phyloP scores from a whole-genome alignment of 2,113 vertebrate genomes.

The Thomomys bottae region DNA sequence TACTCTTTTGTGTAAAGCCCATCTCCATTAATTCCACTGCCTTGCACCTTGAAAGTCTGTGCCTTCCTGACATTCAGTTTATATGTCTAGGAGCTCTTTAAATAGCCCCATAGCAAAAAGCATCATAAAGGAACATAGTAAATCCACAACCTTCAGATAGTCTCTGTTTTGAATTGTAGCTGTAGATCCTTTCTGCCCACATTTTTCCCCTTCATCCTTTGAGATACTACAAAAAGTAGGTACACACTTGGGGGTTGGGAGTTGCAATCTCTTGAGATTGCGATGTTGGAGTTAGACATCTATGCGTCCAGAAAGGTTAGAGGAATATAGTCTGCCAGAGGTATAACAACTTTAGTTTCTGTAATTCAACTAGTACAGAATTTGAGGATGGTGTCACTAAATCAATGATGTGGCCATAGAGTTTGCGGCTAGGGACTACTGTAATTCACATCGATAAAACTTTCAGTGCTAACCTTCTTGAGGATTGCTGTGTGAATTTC shows the following conservation, averaged over 20 bases:
- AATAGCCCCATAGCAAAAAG: slow-evolving; percentile 49
- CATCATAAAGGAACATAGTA: slow-evolving; percentile 60
- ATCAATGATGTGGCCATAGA: slow-evolving; percentile 20
- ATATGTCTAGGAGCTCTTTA: slow-evolving; percentile 58
- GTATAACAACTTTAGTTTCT: slow-evolving; percentile 26
- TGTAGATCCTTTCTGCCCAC: slow-evolving; percentile 16
- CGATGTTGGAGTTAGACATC: slow-evolving; percentile 41
- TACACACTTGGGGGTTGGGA: neutral
- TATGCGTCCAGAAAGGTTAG: slow-evolving; percentile 57
- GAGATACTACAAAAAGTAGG: slow-evolving; percentile 13
- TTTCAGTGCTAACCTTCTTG: neutral
- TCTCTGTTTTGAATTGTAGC: slow-evolving; percentile 62
- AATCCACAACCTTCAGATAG: slow-evolving; percentile 55
- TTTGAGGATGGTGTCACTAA: slow-evolving; percentile 44
- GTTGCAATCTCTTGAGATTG: slow-evolving; percentile 49
- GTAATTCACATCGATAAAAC: slow-evolving; percentile 51
- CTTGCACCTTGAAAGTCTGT: slow-evolving; percentile 54
- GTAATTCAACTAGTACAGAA: slow-evolving; percentile 48
- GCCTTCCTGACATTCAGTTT: slow-evolving; percentile 65
- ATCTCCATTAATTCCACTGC: slow-evolving; percentile 35
- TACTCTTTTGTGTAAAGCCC: slow-evolving; percentile 37
- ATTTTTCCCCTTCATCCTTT: neutral
- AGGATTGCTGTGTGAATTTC: slow-evolving; percentile 50
- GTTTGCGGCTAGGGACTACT: slow-evolving; percentile 44
- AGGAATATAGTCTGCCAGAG: slow-evolving; percentile 14